Conservation (phyloP, 2,797 vertebrate species). For the Borostomias antarcticus region DNA sequence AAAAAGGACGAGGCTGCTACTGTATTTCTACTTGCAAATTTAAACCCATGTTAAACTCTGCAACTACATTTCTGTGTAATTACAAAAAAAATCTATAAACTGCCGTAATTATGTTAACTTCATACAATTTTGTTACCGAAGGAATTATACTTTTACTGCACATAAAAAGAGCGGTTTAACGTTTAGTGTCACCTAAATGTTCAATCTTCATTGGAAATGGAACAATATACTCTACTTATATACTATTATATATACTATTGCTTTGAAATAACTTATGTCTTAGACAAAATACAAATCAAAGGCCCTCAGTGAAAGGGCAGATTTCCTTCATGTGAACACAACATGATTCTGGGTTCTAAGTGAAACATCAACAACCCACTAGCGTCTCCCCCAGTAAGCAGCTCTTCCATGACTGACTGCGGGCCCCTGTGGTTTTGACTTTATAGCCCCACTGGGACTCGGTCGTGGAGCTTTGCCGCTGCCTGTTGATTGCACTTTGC, state of each 20-base stretch:
- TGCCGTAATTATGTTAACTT: background rate
- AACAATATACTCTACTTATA: background rate
- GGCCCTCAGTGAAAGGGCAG: background rate
- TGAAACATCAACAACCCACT: constrained; percentile 35
- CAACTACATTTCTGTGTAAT: no score
- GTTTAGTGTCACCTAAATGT: background rate
- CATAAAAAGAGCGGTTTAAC: background rate
- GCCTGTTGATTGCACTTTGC: constrained; percentile 77
- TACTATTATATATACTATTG: background rate
- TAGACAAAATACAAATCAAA: background rate
- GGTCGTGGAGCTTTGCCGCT: constrained; percentile 46
- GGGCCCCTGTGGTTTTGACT: constrained; percentile 58
- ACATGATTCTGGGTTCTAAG: constrained; percentile 19
- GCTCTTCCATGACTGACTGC: constrained; percentile 27
- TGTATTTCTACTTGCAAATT: background rate
- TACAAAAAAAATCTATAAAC: no score
- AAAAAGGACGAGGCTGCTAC: background rate
- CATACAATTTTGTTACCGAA: no score
- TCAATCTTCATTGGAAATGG: background rate
- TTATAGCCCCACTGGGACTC: constrained; percentile 65
- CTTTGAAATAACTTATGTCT: constrained; percentile 15
- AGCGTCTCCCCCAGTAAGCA: constrained; percentile 16
- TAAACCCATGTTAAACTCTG: no score
- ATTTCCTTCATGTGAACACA: constrained; percentile 23
- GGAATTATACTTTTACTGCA: no score